phyloP scores from a whole-genome alignment of 2,888 invertebrate species.

The Papilio elwesi region DNA sequence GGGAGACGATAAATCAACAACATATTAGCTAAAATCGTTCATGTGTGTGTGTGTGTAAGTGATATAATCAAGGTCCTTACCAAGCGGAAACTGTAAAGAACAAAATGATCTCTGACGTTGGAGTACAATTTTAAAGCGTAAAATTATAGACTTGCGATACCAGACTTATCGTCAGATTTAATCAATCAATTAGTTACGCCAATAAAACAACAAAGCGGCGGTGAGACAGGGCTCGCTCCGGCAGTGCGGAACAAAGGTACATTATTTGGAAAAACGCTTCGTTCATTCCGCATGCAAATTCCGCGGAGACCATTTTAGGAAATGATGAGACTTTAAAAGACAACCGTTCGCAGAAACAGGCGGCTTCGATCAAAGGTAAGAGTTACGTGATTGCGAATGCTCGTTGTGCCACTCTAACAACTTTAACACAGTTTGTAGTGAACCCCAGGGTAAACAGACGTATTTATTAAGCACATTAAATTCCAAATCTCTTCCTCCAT shows the following conservation, averaged over 20 bases:
- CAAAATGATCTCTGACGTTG: neutral
- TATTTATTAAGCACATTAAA: no score
- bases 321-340: conserved; percentile 17
- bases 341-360: conserved; percentile 7
- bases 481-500: no score
- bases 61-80: no score
- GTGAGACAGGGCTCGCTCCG: neutral
- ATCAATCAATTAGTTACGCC: conserved; percentile 36
- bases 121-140: neutral
- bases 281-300: conserved; percentile 28
- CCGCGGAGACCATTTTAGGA: conserved; percentile 8
- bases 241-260: conserved; percentile 8
- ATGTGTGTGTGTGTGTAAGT: no score
- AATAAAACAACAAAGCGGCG: conserved; percentile 24
- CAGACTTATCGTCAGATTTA: conserved; percentile 12
- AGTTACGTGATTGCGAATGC: neutral
- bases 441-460: neutral
- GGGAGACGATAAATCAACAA: no score
- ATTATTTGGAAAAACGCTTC: conserved; percentile 14
- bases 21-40: no score
- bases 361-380: conserved; percentile 22
- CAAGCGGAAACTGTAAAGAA: neutral
- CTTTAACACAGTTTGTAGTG: neutral
- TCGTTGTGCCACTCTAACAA: neutral
- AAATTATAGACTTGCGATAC: neutral